Evolutionary conservation across 2,888 invertebrate species (phyloP), one percentile per base, ranked within the genome.

Genomic region (Melinopterus prodromus): DNA sequence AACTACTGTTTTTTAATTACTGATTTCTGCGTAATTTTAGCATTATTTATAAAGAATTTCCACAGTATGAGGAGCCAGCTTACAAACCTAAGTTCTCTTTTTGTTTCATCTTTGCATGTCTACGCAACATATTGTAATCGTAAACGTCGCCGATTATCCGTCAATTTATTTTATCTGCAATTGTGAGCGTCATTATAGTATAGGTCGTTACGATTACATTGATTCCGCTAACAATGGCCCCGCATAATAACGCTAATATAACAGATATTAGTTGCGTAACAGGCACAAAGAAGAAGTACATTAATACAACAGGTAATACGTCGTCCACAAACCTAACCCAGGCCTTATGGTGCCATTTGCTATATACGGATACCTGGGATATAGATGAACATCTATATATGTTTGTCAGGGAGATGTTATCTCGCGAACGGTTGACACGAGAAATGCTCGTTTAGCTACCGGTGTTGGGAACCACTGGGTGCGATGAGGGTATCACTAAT

Each of bases 201-300:
- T 12, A 53, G 53, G 53, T 53, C 53, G 12, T 53, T 53, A 53
- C 53, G 53, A 53, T 53, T 53, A 53, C 53, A 53, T 53, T 53
- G 53, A 53, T 53, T 53, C 5, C 53, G 5, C 53, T 53, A 53
- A 53, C 53, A 53, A 53, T 53, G 53, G 53, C 53, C 12, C 53
- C 53, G 53, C 53, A 53, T 53, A 53, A 53, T 53, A 53, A 53
- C 53, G 53, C 53, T 53, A 53, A 53, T 53, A 53, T 53, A 53
- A 53, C 53, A 53, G 7, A 53, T 53, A 53, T 53, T 53, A 53
- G 9, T 53, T 53, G 53, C 53, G 53, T 53, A 53, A 53, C 53
- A 2, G 53, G 53, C 53, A 53, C 53, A 53, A 53, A 53, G 53
- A 53, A 53, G 53, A 53, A 53, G 53, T 53, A 53, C 53, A 53